Evolutionary conservation across 2,888 invertebrate species (phyloP).

Genomic region (Phoenoteleia sp.): DNA sequence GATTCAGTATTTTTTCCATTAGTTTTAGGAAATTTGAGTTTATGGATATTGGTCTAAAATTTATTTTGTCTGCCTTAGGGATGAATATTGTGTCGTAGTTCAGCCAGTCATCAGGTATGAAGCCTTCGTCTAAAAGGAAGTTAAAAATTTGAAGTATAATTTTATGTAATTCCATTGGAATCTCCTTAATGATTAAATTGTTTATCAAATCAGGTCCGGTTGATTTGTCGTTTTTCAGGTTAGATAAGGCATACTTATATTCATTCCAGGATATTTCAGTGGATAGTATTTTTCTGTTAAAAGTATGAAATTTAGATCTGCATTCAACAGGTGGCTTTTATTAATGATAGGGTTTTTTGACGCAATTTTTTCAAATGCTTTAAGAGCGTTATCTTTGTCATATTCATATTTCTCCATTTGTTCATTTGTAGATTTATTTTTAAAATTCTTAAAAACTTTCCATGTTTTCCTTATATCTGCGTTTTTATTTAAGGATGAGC

Average conservation of each 20-base stretch:
- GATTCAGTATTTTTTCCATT: conserved; percentile 19
- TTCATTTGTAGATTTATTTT: not conserved
- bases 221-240: not conserved
- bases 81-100: conserved; percentile 33
- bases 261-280: not conserved
- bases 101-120: not conserved
- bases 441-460: conserved; percentile 7
- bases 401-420: not conserved
- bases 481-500: not conserved
- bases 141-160: no score
- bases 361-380: conserved; percentile 1
- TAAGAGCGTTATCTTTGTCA: not conserved
- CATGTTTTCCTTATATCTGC: not conserved
- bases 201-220: conserved; percentile 37
- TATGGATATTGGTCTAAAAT: conserved; percentile 32
- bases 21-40: conserved; percentile 30
- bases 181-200: not conserved
- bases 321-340: no score
- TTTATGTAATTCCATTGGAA: no score
- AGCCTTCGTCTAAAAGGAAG: no score
- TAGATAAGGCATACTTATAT: not conserved
- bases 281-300: no score
- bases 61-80: conserved; percentile 14
- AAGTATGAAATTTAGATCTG: no score
- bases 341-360: no score